Evolutionary conservation across 2,113 vertebrate genomes (phyloP).

Genomic region (Pomatorhinus ruficollis): DNA sequence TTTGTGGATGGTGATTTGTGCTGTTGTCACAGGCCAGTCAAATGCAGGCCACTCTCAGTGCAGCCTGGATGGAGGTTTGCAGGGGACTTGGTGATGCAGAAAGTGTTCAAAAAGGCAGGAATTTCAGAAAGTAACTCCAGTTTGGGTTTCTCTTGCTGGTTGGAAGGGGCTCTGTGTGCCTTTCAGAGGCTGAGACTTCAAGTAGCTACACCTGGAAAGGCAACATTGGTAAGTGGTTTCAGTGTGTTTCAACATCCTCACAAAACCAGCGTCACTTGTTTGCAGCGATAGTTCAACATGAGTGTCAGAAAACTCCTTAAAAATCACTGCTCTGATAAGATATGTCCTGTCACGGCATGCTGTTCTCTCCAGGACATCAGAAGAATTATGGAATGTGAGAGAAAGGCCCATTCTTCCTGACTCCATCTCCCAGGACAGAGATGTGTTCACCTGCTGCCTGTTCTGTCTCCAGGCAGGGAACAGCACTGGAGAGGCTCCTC

Average conservation of each 20-base stretch:
- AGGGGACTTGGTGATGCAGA: background rate
- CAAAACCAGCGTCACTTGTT: background rate
- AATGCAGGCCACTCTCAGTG: background rate
- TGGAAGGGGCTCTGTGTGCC: background rate
- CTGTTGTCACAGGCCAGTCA: background rate
- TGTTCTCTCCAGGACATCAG: background rate
- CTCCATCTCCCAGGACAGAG: background rate
- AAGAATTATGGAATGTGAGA: background rate
- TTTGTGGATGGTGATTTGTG: background rate
- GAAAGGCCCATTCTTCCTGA: background rate
- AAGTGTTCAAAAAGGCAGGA: background rate
- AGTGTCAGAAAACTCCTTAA: accelerated
- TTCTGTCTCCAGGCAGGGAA: background rate
- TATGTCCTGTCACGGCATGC: accelerated
- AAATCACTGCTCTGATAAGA: background rate
- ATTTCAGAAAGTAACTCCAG: background rate
- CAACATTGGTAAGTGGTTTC: background rate
- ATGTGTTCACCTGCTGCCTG: background rate
- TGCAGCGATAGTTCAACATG: accelerated
- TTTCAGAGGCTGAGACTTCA: background rate
- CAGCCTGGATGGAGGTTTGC: background rate
- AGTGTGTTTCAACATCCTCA: background rate
- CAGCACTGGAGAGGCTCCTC: background rate
- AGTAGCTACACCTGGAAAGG: background rate
- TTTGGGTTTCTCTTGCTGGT: background rate